Percentiles rank a stretch among this genome's conserved stretches.
Evolutionary conservation across 1,140 invertebrate genomes (phyloP).

Genomic region (Lysiphlebus fabarum): DNA sequence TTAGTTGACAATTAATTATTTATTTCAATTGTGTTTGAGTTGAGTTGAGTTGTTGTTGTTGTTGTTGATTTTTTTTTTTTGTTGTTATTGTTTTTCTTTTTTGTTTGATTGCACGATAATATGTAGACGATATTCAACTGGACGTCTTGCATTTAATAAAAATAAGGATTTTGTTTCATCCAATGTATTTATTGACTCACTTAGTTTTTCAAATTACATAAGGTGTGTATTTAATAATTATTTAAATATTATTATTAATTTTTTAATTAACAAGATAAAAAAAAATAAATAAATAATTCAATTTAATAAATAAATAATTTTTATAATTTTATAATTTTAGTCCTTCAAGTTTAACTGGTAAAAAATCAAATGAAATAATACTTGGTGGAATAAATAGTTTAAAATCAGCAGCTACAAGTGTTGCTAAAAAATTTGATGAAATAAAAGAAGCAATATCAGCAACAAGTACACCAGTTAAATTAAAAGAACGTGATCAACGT

Average conservation of each 20-base stretch:
- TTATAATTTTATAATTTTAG: constrained; percentile 54
- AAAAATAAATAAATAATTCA: neutral
- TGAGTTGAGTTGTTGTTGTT: no score
- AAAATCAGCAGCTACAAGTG: constrained; percentile 79
- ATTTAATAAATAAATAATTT: constrained; percentile 10
- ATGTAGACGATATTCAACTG: constrained; percentile 47
- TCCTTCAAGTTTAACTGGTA: constrained; percentile 75
- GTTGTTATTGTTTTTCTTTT: constrained; percentile 18
- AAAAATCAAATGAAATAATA: constrained; percentile 84
- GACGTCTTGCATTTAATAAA: constrained; percentile 49
- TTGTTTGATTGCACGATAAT: constrained; percentile 29
- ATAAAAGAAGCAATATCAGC: constrained; percentile 88
- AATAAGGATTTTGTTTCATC: constrained; percentile 48
- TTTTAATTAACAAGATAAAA: constrained; percentile 8
- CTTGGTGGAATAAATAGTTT: constrained; percentile 81
- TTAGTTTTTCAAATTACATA: constrained; percentile 50
- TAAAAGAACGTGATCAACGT: constrained; percentile 52
- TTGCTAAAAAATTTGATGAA: constrained; percentile 87
- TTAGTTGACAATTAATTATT: constrained; percentile 33
- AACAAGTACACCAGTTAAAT: constrained; percentile 79
- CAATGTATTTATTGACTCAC: constrained; percentile 50
- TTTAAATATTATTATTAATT: neutral
- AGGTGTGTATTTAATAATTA: constrained; percentile 38
- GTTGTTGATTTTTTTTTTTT: constrained; percentile 1
- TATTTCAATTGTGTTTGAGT: constrained; percentile 7